A percentile compares a stretch with the other conserved stretches of the same genome.
Evolutionary conservation across 2,888 invertebrate species (phyloP).

Genomic region (Agrochola lychnidis): DNA sequence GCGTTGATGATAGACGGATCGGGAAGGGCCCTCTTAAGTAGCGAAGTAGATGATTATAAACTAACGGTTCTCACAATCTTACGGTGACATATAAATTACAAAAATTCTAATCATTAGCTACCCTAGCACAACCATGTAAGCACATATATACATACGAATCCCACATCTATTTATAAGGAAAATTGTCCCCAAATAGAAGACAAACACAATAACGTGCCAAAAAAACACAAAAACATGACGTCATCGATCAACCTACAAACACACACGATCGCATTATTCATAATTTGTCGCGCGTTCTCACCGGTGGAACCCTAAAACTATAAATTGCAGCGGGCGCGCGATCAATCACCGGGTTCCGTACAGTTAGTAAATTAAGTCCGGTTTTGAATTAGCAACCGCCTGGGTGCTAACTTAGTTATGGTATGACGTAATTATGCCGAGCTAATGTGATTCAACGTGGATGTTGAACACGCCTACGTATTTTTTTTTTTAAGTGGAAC

Average conservation of each 20-base stretch:
- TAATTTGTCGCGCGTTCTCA: constrained; percentile 78
- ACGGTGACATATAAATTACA: no score
- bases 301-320: constrained; percentile 70
- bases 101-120: background rate
- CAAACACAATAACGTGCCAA: constrained; percentile 41
- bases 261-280: constrained; percentile 78
- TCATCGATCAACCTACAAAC: constrained; percentile 76
- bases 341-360: constrained; percentile 77
- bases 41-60: no score
- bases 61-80: no score
- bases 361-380: constrained; percentile 67
- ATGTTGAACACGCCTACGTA: constrained; percentile 29
- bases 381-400: constrained; percentile 63
- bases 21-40: no score
- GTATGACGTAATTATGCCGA: constrained; percentile 57
- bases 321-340: constrained; percentile 73
- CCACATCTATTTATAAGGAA: constrained; percentile 12
- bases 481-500: no score
- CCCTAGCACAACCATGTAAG: background rate
- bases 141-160: background rate
- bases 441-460: constrained; percentile 47
- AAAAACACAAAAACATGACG: constrained; percentile 49
- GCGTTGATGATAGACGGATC: no score
- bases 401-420: constrained; percentile 56
- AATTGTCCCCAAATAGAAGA: constrained; percentile 22